phyloP scores from a whole-genome alignment of 2,888 invertebrate genomes.

The Eupithecia pulchellata region DNA sequence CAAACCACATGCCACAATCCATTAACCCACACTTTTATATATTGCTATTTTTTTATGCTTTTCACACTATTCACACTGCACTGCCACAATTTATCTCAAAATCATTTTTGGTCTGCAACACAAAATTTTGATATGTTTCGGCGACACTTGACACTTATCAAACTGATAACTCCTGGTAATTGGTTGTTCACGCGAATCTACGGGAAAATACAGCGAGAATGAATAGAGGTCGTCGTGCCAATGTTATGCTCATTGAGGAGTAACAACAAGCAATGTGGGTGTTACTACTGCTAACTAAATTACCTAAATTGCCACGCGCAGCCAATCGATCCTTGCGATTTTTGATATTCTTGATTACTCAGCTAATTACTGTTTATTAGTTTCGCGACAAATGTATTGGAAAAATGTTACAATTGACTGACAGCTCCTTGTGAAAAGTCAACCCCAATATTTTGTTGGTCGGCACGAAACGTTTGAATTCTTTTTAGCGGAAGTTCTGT shows the following conservation, averaged over 20 bases:
- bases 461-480: slow-evolving; percentile 73
- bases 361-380: slow-evolving; percentile 45
- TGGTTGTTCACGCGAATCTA: slow-evolving; percentile 60
- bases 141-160: slow-evolving; percentile 62
- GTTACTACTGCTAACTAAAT: slow-evolving; percentile 64
- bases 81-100: slow-evolving; percentile 82
- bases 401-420: slow-evolving; percentile 80
- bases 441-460: slow-evolving; percentile 77
- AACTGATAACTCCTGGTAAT: slow-evolving; percentile 42
- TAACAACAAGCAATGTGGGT: slow-evolving; percentile 80
- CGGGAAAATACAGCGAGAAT: slow-evolving; percentile 62
- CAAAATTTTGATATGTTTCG: slow-evolving; percentile 74
- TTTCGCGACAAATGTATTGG: slow-evolving; percentile 63
- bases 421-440: slow-evolving; percentile 81
- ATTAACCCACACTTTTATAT: slow-evolving; percentile 64
- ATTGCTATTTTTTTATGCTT: slow-evolving; percentile 70
- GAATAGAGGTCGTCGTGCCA: slow-evolving; percentile 79
- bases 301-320: slow-evolving; percentile 60
- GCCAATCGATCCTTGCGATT: slow-evolving; percentile 52
- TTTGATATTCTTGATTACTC: slow-evolving; percentile 42
- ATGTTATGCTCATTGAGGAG: slow-evolving; percentile 84
- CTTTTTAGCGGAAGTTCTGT: slow-evolving; percentile 58
- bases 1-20: slow-evolving; percentile 74
- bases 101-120: slow-evolving; percentile 82
- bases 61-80: slow-evolving; percentile 67